Evolutionary conservation across 2,888 invertebrate species (phyloP), one percentile per base, ranked within the genome.

Genomic region (Pachydiplax longipennis): DNA sequence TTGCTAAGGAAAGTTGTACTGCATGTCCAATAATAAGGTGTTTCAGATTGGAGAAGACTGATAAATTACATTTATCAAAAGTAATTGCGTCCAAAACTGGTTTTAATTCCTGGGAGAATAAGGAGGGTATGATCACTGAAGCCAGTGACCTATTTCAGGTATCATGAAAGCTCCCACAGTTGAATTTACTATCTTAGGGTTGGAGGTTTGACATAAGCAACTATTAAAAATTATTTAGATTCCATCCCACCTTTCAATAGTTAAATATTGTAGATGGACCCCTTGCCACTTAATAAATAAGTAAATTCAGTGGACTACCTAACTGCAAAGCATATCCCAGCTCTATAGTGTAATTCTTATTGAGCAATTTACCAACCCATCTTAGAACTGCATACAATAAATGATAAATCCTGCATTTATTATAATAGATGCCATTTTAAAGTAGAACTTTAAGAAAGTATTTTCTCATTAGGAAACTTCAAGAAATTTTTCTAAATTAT

Each of bases 1-100:
- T 87, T 37, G 37, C 35, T 58, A 87, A 25, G 87, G n/a, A 87
- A 65, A 61, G 87, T 87, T 87, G 65, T 87, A 65, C 22, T 65
- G 58, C 87, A 87, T 87, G 65, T 87, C 61, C 61, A 61, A 25
- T 87, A 18, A 12, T 58, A 35, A 87, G 13, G 61, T 87, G 73
- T 87, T 87, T 65, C 87, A 87, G 58, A 58, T 58, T 83, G 83
- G 83, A 83, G 82, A 83, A 83, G 83, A 83, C 83, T 83, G 83
- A 83, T 44, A 83, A 83, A 87, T 58, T 87, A 37, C 18, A 65
- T 87, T 87, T 18, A 87, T 87, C 61, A 87, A 58, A 65, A 87
- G 87, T 37, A 37, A 87, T 87, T 87, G 87, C 87, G 87, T 87
- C 87, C 87, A 87, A 87, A 87, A 37, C 37, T 65, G 65, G 15